Evolutionary conservation across 30 jellyfish, hydroid and myxozoan species (phyloP).

Genomic region (Aurelia coerulea): DNA sequence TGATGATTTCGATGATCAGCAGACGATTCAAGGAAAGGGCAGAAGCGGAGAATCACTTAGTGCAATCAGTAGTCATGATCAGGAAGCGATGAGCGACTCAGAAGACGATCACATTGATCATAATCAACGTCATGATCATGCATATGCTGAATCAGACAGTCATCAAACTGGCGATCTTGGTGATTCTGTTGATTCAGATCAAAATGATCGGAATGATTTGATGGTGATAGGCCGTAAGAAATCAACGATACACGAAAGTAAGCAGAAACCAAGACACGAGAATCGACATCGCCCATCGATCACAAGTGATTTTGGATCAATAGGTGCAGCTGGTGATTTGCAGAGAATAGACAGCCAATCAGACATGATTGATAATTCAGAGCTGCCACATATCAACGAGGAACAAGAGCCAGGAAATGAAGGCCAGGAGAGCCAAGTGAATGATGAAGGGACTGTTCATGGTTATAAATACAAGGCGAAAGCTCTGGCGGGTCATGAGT

Average conservation of each 20-base stretch:
- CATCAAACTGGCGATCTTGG: background rate
- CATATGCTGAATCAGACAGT: no score
- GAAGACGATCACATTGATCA: no score
- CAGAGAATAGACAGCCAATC: constrained; percentile 14
- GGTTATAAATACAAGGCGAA: background rate
- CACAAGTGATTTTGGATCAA: constrained; percentile 54
- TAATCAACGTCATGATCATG: no score
- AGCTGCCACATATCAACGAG: constrained; percentile 2
- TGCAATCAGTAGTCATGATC: constrained; percentile 8
- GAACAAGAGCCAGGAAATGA: background rate
- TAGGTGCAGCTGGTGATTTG: constrained; percentile 59
- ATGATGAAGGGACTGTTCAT: constrained; percentile 32
- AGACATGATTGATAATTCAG: constrained; percentile 20
- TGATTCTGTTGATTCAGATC: constrained; percentile 6
- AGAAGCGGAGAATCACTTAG: background rate
- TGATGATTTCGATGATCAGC: constrained; percentile 27
- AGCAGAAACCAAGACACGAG: background rate
- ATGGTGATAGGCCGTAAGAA: constrained; percentile 1
- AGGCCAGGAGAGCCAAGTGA: constrained; percentile 13
- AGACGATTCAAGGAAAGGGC: background rate
- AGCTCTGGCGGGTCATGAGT: background rate
- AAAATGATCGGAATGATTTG: background rate
- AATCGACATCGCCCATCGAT: constrained; percentile 11
- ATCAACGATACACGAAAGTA: background rate
- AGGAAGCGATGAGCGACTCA: background rate